Evolutionary conservation across 2,797 vertebrate genomes (phyloP).

Genomic region (Spondyliosoma cantharus): DNA sequence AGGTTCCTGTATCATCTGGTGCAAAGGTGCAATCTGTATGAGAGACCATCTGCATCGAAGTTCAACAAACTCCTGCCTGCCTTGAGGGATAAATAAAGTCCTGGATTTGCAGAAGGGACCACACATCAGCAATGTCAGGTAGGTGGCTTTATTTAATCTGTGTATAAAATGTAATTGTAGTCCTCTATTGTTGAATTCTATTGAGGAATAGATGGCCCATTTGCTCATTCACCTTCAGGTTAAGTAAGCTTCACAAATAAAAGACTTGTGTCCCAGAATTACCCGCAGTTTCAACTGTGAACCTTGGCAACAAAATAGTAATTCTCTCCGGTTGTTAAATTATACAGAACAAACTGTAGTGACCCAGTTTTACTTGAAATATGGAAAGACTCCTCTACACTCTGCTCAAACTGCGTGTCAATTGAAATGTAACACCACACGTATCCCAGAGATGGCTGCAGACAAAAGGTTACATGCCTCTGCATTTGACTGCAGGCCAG

Average conservation of each 20-base stretch:
- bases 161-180: not conserved
- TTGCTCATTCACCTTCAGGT: not conserved
- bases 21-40: not conserved
- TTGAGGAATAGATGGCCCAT: not conserved
- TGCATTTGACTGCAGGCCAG: conserved; percentile 9
- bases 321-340: not conserved
- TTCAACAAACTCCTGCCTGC: too few relatives aligned
- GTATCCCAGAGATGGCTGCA: not conserved
- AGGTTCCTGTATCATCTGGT: not conserved
- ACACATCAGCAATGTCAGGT: conserved; percentile 63
- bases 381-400: not conserved
- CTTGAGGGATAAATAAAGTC: not conserved
- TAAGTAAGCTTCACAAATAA: not conserved
- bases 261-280: not conserved
- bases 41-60: not conserved
- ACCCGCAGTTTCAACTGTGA: not conserved
- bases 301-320: not conserved
- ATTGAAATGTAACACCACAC: not conserved
- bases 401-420: not conserved
- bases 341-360: not conserved
- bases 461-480: conserved; percentile 36
- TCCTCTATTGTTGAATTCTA: not conserved
- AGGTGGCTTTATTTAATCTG: conserved; percentile 22
- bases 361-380: conserved; percentile 21
- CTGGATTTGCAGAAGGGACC: not conserved